These are phyloP conservation scores for Vollenhovia emeryi DNA, from an alignment of 1,140 invertebrate species.

Conservation along the genomic window DNA sequence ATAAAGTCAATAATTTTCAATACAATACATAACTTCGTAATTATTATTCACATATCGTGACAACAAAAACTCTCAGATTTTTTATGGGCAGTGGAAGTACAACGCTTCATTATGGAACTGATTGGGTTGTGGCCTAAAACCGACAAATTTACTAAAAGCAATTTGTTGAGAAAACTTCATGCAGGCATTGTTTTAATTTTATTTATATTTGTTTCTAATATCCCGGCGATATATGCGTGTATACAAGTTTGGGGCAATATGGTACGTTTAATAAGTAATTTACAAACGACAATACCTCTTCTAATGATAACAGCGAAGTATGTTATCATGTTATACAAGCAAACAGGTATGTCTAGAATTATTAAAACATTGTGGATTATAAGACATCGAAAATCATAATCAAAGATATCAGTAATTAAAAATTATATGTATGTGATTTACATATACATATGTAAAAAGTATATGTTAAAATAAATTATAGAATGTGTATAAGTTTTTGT, in stretches of 20 bases:
- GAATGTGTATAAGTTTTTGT: too few species aligned
- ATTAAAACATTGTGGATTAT: too few species aligned
- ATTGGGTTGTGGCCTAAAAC: conserved; percentile 12
- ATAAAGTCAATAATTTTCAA: not conserved
- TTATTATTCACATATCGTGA: too few species aligned
- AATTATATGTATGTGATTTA: not conserved
- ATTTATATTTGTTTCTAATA: not conserved
- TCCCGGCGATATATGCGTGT: not conserved
- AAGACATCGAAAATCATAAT: too few species aligned
- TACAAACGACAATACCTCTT: conserved; percentile 18
- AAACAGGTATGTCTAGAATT: not conserved
- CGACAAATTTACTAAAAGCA: not conserved
- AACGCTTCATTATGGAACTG: conserved; percentile 6
- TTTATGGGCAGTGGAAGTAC: conserved; percentile 49
- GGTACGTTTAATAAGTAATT: not conserved
- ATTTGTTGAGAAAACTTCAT: too few species aligned
- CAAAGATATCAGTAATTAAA: not conserved
- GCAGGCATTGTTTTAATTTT: not conserved
- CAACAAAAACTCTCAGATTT: conserved; percentile 35
- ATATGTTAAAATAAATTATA: not conserved
- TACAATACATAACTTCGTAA: too few species aligned
- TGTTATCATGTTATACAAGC: not conserved
- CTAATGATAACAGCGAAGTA: conserved; percentile 8
- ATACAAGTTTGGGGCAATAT: not conserved
- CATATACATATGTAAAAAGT: not conserved